Percentiles rank a stretch among this genome's conserved stretches.
These are phyloP conservation scores for Eristalis pertinax DNA, from an alignment of 2,888 invertebrate genomes.

Conservation along the genomic window DNA sequence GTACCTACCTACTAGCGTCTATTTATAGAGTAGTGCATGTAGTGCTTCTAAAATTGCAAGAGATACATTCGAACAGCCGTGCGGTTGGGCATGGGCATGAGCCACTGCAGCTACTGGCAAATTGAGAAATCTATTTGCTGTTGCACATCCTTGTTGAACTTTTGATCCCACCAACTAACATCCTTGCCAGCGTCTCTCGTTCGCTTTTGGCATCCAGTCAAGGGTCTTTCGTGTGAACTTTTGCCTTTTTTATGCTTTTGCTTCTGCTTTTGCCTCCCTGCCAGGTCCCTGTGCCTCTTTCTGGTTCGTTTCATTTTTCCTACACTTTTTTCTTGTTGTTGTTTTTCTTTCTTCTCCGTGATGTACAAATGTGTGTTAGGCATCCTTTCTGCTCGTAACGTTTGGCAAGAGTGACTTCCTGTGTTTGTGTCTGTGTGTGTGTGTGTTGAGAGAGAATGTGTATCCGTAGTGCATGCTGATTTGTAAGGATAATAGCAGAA, in stretches of 20 bases:
- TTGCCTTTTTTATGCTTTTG: not conserved
- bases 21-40: conserved; percentile 50
- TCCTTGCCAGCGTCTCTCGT: not conserved
- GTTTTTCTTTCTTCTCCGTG: not conserved
- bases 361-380: not conserved
- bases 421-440: not conserved
- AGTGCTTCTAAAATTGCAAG: conserved; percentile 31
- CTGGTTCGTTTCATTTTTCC: not conserved
- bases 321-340: not conserved
- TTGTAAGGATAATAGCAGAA: conserved; percentile 11
- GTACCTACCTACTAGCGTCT: not conserved
- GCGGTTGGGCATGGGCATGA: not conserved
- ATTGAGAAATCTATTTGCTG: conserved; percentile 40
- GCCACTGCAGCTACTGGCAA: not conserved
- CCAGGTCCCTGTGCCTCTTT: not conserved
- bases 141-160: conserved; percentile 60
- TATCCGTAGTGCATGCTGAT: conserved; percentile 30
- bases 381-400: not conserved
- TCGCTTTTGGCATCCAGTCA: conserved; percentile 45
- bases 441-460: not conserved
- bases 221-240: conserved; percentile 31
- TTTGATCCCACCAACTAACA: conserved; percentile 39
- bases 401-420: conserved; percentile 25
- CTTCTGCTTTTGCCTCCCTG: not conserved
- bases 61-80: conserved; percentile 32